A percentile compares a stretch with the other conserved stretches of the same genome.
These are phyloP conservation scores for Siderastrea siderea DNA, from an alignment of 92 coral and sea anemone genomes.

Conservation along the genomic window DNA sequence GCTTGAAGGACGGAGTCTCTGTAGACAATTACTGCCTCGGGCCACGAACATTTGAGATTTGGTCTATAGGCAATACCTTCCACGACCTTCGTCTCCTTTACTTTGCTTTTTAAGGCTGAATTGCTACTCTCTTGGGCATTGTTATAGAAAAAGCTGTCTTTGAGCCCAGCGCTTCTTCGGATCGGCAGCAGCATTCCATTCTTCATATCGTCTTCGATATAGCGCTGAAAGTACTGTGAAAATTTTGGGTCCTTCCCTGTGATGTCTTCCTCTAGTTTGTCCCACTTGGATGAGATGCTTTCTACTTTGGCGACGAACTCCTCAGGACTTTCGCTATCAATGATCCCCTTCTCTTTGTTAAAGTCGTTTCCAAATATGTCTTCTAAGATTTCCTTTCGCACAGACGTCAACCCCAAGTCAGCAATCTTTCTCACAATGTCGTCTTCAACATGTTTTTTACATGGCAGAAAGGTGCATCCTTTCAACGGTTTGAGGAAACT, in stretches of 20 bases:
- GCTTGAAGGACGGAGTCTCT: no score
- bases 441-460: constrained; percentile 70
- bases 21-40: constrained; percentile 44
- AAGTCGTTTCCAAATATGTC: no score
- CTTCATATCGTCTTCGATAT: constrained; percentile 57
- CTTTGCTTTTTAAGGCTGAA: constrained; percentile 22
- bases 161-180: constrained; percentile 59
- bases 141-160: constrained; percentile 39
- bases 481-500: constrained; percentile 54
- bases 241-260: constrained; percentile 31
- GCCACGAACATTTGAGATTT: constrained; percentile 42
- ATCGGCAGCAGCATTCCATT: constrained; percentile 59
- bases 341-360: constrained; percentile 59
- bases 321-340: constrained; percentile 57
- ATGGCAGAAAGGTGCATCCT: constrained; percentile 63
- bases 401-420: constrained; percentile 43
- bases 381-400: constrained; percentile 44
- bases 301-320: constrained; percentile 75
- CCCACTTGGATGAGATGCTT: constrained; percentile 68
- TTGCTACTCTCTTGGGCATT: constrained; percentile 64
- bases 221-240: constrained; percentile 26
- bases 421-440: constrained; percentile 56
- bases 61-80: constrained; percentile 45
- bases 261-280: constrained; percentile 48
- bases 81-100: constrained; percentile 49